Conservation (phyloP, 2,888 invertebrate genomes). For the Calephelis perditalis region DNA sequence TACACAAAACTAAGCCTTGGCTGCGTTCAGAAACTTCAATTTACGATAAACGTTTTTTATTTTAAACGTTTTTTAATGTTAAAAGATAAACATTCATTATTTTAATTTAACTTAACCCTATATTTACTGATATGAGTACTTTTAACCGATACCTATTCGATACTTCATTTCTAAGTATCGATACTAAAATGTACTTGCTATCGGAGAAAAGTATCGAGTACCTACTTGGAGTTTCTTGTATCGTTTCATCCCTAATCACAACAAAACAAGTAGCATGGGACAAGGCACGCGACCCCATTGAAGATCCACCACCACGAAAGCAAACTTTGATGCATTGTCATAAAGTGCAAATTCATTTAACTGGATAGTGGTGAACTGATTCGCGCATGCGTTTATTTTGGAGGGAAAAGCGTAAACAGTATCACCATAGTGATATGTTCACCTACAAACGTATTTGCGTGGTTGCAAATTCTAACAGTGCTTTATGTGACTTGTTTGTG, state of each 20-base stretch:
- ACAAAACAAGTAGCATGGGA: constrained; percentile 47
- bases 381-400: constrained; percentile 71
- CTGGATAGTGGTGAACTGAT: constrained; percentile 26
- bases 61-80: no score
- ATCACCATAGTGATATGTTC: constrained; percentile 55
- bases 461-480: constrained; percentile 1
- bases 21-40: no score
- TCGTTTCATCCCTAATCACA: constrained; percentile 37
- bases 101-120: no score
- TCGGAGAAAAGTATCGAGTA: no score
- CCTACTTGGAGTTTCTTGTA: no score
- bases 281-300: constrained; percentile 47
- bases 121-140: no score
- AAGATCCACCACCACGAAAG: constrained; percentile 13
- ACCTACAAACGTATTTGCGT: constrained; percentile 8
- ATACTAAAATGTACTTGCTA: no score
- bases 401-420: constrained; percentile 66
- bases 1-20: no score
- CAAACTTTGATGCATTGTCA: constrained; percentile 1
- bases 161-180: no score
- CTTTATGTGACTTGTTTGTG: constrained; percentile 7
- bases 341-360: constrained; percentile 22
- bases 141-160: no score
- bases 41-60: no score
- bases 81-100: no score